phyloP scores from a whole-genome alignment of 2,888 invertebrate genomes.

The Panorpa germanica region DNA sequence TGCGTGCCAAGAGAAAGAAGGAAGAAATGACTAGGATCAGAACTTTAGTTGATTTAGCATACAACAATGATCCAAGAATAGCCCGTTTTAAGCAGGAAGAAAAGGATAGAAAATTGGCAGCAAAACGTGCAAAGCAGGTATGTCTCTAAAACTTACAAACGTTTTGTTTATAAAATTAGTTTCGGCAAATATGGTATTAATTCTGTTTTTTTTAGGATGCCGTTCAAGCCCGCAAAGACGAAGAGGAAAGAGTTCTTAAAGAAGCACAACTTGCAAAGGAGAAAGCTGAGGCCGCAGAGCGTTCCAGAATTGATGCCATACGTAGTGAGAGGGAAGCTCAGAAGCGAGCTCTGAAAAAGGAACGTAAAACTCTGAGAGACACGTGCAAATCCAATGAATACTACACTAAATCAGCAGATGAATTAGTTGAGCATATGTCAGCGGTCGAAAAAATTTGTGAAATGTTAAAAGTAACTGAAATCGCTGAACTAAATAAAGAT shows the following conservation, averaged over 20 bases:
- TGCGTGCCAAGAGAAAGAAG: conserved; percentile 82
- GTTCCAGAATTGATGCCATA: conserved; percentile 60
- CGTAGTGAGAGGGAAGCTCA: conserved; percentile 71
- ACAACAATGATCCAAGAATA: conserved; percentile 86
- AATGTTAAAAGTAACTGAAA: conserved; percentile 43
- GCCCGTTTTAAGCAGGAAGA: conserved; percentile 84
- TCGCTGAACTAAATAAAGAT: conserved; percentile 58
- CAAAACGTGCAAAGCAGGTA: conserved; percentile 67
- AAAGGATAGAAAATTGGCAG: conserved; percentile 73
- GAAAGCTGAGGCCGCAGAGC: conserved; percentile 61
- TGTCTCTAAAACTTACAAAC: too few relatives aligned
- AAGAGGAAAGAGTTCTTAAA: conserved; percentile 56
- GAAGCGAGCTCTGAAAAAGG: conserved; percentile 74
- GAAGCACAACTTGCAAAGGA: conserved; percentile 60
- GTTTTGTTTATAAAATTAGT: too few relatives aligned
- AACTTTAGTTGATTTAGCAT: conserved; percentile 81
- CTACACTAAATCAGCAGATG: conserved; percentile 46
- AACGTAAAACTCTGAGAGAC: conserved; percentile 63
- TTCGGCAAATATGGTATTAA: too few relatives aligned
- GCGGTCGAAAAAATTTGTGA: conserved; percentile 88
- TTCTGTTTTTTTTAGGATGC: conserved; percentile 34
- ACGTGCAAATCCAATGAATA: conserved; percentile 67
- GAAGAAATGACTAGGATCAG: conserved; percentile 91
- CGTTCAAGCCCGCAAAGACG: conserved; percentile 62
- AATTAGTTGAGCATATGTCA: conserved; percentile 66